A percentile compares a stretch with the other conserved stretches of the same genome.
phyloP scores from a whole-genome alignment of 2,797 vertebrate species.

The Eremophila alpestris region DNA sequence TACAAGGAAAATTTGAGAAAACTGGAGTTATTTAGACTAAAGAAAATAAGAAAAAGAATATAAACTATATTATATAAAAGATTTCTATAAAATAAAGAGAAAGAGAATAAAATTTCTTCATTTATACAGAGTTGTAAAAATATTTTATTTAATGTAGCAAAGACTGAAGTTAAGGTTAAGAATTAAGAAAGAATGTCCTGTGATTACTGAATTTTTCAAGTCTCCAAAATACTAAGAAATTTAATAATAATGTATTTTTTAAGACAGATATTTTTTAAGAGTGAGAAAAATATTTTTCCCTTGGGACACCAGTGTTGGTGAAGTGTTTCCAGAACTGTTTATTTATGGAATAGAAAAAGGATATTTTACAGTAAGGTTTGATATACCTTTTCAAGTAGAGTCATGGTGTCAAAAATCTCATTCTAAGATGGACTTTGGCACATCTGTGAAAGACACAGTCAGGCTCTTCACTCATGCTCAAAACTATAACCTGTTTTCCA shows the following conservation, averaged over 20 bases:
- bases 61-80: background rate
- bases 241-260: background rate
- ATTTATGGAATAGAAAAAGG: background rate
- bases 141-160: background rate
- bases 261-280: background rate
- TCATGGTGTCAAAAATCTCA: background rate
- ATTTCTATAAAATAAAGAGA: background rate
- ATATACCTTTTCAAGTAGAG: background rate
- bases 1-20: background rate
- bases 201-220: background rate
- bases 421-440: background rate
- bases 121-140: background rate
- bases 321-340: background rate
- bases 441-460: background rate
- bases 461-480: background rate
- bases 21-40: background rate
- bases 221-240: background rate
- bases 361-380: background rate
- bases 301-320: background rate
- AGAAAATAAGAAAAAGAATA: background rate
- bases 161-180: background rate
- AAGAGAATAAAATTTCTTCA: background rate
- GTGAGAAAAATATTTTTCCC: background rate
- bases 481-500: background rate
- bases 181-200: background rate